These are phyloP conservation scores for Lasaia peninsularis DNA, from an alignment of 1,140 invertebrate genomes.

Conservation along the genomic window DNA sequence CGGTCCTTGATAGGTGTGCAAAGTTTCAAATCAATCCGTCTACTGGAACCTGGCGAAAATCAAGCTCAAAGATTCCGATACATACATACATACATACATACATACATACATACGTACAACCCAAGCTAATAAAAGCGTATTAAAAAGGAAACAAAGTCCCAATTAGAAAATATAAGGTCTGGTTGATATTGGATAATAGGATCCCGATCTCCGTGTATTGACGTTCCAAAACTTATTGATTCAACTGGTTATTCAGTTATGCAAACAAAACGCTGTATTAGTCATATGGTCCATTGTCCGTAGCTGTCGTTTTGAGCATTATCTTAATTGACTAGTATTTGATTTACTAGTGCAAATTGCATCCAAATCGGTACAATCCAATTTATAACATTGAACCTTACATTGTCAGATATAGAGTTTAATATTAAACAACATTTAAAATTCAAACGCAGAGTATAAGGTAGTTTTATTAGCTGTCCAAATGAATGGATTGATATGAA, in stretches of 20 bases:
- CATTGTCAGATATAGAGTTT: constrained; percentile 3
- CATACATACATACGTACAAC: no score
- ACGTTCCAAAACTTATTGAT: constrained; percentile 35
- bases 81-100: no score
- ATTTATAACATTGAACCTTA: constrained; percentile 16
- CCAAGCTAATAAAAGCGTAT: no score
- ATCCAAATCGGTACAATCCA: constrained; percentile 12
- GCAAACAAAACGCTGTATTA: constrained; percentile 65
- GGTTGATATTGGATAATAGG: no score
- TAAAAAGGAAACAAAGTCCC: no score
- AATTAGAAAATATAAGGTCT: no score
- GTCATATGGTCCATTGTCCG: constrained; percentile 68
- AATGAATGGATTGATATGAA: constrained; percentile 31
- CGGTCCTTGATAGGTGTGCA: no score
- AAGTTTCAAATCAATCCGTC: no score
- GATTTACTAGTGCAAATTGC: constrained; percentile 58
- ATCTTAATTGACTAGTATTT: constrained; percentile 74
- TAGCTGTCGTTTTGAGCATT: constrained; percentile 63
- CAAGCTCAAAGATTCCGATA: no score
- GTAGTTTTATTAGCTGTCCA: constrained; percentile 29
- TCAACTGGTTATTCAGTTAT: constrained; percentile 53
- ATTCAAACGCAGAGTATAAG: constrained; percentile 5
- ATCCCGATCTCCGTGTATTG: no score
- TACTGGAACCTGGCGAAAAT: no score
- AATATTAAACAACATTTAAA: constrained; percentile 9